These are phyloP conservation scores for Aleiodes testaceus DNA, from an alignment of 2,888 invertebrate genomes.

Conservation along the genomic window DNA sequence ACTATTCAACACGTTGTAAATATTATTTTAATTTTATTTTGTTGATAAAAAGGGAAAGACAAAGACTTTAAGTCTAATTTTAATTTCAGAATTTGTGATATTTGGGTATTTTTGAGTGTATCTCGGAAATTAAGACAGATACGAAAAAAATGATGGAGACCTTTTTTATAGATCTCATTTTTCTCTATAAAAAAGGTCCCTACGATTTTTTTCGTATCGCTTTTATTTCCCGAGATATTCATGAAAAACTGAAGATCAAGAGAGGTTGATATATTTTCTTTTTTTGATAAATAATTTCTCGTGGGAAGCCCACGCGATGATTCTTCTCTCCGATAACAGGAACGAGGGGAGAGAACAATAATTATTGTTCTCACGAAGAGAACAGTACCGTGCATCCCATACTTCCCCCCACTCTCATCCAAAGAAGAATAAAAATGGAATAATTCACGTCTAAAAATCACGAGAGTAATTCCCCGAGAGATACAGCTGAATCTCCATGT, in stretches of 20 bases:
- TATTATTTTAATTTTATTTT: background rate
- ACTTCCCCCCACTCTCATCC: background rate
- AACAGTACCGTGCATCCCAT: conserved; percentile 30
- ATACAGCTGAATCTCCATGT: conserved; percentile 31
- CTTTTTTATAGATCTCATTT: too few species aligned
- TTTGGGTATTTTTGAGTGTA: too few species aligned
- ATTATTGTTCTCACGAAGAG: conserved; percentile 51
- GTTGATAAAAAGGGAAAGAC: background rate
- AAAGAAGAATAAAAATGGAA: conserved; percentile 42
- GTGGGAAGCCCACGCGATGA: conserved; percentile 39
- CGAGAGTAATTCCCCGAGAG: conserved; percentile 34
- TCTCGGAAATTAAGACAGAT: too few species aligned
- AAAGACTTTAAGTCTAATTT: background rate
- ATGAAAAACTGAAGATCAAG: too few species aligned
- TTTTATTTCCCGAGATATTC: too few species aligned
- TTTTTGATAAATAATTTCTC: conserved; percentile 34
- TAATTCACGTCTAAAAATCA: conserved; percentile 42
- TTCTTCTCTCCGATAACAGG: conserved; percentile 46
- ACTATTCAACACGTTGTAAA: conserved; percentile 31
- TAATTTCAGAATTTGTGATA: too few species aligned
- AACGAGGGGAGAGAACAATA: conserved; percentile 48
- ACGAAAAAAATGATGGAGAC: too few species aligned
- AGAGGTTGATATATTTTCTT: too few species aligned
- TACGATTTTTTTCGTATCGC: too few species aligned
- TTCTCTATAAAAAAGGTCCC: too few species aligned